These are phyloP conservation scores for Creontiades dilutus DNA, from an alignment of 2,888 invertebrate genomes.

Conservation along the genomic window DNA sequence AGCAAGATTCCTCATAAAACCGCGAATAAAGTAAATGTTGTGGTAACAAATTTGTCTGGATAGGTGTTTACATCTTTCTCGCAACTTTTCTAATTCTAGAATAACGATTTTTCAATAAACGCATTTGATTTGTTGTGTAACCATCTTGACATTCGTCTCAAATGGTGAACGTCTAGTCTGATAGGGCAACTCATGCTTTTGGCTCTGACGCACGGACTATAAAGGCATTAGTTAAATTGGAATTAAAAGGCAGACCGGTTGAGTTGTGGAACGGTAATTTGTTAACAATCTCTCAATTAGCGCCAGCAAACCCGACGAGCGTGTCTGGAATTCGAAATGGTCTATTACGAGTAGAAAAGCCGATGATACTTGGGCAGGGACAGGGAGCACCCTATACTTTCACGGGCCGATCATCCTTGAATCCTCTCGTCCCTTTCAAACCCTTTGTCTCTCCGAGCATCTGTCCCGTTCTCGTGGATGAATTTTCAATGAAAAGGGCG, in stretches of 20 bases:
- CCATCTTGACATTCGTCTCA: no score
- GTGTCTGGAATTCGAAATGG: conserved; percentile 45
- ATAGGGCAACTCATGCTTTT: not conserved
- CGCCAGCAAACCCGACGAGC: conserved; percentile 32
- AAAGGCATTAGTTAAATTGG: conserved; percentile 26
- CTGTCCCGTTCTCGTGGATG: not conserved
- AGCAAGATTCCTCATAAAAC: no score
- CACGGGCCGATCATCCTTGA: not conserved
- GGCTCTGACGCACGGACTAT: not conserved
- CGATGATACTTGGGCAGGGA: not conserved
- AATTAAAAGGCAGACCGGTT: conserved; percentile 25
- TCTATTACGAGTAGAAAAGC: not conserved
- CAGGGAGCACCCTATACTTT: not conserved
- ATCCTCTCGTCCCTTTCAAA: not conserved
- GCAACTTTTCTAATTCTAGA: no score
- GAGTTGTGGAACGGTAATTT: conserved; percentile 32
- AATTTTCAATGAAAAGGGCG: not conserved
- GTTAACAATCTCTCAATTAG: conserved; percentile 61
- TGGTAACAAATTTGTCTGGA: no score
- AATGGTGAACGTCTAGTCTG: no score
- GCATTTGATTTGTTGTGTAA: no score
- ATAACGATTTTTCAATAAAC: no score
- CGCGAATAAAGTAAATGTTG: no score
- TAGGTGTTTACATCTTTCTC: no score
- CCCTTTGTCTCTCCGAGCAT: not conserved